Evolutionary conservation across 53 echinoderm and acorn worm species (phyloP).

Genomic region (Pentamera pediparva): DNA sequence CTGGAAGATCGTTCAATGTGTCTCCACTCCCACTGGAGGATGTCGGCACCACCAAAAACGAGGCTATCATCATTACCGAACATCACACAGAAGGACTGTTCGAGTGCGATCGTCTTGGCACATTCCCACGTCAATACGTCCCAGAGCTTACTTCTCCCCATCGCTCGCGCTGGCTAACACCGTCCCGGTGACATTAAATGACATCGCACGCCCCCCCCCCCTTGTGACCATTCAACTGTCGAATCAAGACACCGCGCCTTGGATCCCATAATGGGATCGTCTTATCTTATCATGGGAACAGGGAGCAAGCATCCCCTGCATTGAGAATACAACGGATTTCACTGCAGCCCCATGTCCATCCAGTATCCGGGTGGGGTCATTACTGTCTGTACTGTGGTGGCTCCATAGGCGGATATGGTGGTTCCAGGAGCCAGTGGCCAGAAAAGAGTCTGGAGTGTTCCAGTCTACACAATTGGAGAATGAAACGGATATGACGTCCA

Average conservation of each 20-base stretch:
- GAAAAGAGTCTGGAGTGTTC: constrained; percentile 54
- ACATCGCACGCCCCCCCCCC: no score
- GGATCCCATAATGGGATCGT: constrained; percentile 75
- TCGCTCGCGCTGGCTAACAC: no score
- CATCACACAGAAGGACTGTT: no score
- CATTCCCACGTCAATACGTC: no score
- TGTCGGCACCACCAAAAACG: no score
- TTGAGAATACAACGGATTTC: constrained; percentile 73
- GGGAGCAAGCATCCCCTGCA: constrained; percentile 81
- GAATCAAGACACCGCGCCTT: constrained; percentile 35
- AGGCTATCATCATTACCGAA: no score
- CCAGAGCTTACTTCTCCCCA: no score
- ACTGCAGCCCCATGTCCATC: constrained; percentile 75
- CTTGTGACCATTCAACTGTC: no score
- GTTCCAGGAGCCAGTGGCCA: constrained; percentile 97
- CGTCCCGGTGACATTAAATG: no score
- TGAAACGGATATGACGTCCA: neutral
- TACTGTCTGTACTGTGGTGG: constrained; percentile 30
- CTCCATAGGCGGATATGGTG: constrained; percentile 77
- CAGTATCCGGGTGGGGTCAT: constrained; percentile 52
- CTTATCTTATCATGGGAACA: constrained; percentile 94
- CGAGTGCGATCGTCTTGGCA: no score
- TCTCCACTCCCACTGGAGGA: neutral
- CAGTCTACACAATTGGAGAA: constrained; percentile 42
- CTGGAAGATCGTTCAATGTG: no score